Conservation (phyloP, 2,888 invertebrate genomes). For the Spicauda simplicius region DNA sequence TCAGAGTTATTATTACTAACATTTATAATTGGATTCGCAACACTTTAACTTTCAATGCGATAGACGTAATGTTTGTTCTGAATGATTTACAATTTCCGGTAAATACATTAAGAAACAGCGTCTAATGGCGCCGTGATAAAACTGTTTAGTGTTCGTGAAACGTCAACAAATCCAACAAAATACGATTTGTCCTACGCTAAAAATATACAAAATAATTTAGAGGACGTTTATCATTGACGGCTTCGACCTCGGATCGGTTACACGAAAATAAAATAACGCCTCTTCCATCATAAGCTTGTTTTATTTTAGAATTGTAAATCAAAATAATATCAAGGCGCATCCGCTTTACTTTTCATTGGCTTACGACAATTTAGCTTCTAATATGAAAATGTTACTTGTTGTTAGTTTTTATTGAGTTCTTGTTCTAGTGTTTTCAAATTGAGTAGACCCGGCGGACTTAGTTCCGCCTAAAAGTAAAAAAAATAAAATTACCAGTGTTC, state of each 20-base stretch:
- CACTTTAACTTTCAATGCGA: neutral
- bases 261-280: constrained; percentile 31
- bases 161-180: constrained; percentile 31
- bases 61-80: neutral
- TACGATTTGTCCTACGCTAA: constrained; percentile 26
- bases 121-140: constrained; percentile 22
- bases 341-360: constrained; percentile 10
- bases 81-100: constrained; percentile 15
- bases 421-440: too few relatives aligned
- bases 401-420: too few relatives aligned
- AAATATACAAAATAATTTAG: constrained; percentile 36
- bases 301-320: constrained; percentile 23
- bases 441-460: too few relatives aligned
- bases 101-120: constrained; percentile 10
- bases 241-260: constrained; percentile 38
- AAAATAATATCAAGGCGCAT: constrained; percentile 16
- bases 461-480: too few relatives aligned
- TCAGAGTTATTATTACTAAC: neutral
- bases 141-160: constrained; percentile 31
- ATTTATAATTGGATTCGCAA: neutral
- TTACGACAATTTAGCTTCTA: neutral
- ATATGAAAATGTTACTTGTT: too few relatives aligned
- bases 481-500: too few relatives aligned
- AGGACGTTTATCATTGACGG: constrained; percentile 40
- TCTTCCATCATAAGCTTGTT: constrained; percentile 29